Evolutionary conservation across 1,140 invertebrate species (phyloP), one percentile per base, ranked within the genome.

Genomic region (Anoplolepis gracilipes): DNA sequence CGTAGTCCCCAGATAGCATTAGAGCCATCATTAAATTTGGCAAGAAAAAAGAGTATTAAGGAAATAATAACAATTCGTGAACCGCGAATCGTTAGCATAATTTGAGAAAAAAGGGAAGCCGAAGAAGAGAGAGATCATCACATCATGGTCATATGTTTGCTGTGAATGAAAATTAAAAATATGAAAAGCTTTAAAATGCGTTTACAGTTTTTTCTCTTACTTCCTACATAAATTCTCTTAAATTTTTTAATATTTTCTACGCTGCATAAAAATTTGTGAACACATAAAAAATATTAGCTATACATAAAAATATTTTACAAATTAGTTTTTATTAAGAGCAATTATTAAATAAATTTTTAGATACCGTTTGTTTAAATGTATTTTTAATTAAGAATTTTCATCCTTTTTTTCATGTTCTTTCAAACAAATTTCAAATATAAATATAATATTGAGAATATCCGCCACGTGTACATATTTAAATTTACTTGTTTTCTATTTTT

Each of bases 1-100:
- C 81, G 86, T 90, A 87, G 85, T 89, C 87, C 86, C 73, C 87
- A 88, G 90, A 73, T 81, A 89, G 89, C 88, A 90, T 93, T 92
- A 92, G 88, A 87, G 57, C 61, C 39, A n/a, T 53, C 72, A 64
- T 84, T 77, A 87, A 79, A 92, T 33, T 16, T 30, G 22, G 1
- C 25, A 39, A 3, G 10, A 30, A 81, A 33, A 91, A 92, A 90
- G 62, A 86, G 85, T 64, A 88, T 82, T 65, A 53, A 85, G 39
- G 49, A 84, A 86, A 70, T 85, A 75, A 72, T 67, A 77, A 76
- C 82, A 79, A 88, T 82, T 42, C 39, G 13, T 42, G 22, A 19
- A 13, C 0, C n/a, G 53, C 25, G 25, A 46, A 10, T 75, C 22
- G 39, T 81, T 16, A 61, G 8, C 13, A 4, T 42, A 69, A 67